Percentiles rank a stretch among this genome's conserved stretches.
Conservation (phyloP, 30 jellyfish, hydroid and myxozoan species). For the Aurelia aurita region DNA sequence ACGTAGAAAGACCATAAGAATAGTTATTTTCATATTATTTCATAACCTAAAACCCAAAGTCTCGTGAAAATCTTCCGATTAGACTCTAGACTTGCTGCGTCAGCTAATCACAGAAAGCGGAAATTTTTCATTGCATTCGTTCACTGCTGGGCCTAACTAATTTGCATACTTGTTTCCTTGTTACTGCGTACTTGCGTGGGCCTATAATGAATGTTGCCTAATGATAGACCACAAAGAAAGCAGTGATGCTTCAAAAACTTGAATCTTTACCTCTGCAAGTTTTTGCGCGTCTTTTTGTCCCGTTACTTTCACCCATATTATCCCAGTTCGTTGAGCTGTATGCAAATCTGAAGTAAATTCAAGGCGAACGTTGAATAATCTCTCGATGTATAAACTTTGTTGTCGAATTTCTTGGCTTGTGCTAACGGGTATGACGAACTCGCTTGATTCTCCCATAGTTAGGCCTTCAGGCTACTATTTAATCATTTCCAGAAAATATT, state of each 20-base stretch:
- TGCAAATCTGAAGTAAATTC: conserved; percentile 37
- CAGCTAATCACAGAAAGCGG: conserved; percentile 20
- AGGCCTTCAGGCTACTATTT: too few relatives aligned
- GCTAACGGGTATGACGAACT: conserved; percentile 55
- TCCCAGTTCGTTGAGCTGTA: conserved; percentile 45
- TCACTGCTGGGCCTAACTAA: neutral
- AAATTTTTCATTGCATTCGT: neutral
- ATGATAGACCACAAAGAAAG: neutral
- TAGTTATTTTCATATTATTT: too few relatives aligned
- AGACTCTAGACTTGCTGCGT: too few relatives aligned
- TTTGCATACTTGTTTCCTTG: conserved; percentile 16
- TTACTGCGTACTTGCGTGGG: neutral
- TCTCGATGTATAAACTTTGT: conserved; percentile 5
- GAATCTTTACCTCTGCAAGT: conserved; percentile 35
- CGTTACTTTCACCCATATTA: conserved; percentile 53
- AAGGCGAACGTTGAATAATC: conserved; percentile 30
- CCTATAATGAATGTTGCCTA: neutral
- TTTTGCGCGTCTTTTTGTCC: conserved; percentile 33
- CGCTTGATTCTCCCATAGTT: conserved; percentile 24
- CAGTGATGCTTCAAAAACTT: neutral
- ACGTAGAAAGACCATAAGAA: too few relatives aligned
- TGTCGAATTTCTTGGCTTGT: conserved; percentile 35
- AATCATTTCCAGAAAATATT: too few relatives aligned
- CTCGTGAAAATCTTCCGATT: neutral
- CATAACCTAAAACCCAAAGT: neutral